Evolutionary conservation across 53 echinoderm and acorn worm species (phyloP).

Genomic region (Crossaster papposus): DNA sequence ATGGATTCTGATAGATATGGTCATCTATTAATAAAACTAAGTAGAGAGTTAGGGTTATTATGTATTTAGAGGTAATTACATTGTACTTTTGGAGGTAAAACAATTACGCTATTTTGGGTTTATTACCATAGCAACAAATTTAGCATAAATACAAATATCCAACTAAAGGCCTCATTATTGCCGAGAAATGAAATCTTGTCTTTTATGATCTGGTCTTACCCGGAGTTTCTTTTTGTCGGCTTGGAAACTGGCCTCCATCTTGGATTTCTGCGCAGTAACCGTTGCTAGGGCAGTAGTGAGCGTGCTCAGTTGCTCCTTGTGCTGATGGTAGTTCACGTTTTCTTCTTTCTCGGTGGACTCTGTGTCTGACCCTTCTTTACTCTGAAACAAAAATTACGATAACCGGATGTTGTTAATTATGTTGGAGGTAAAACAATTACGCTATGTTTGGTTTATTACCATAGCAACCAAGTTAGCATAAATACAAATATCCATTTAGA

Average conservation of each 20-base stretch:
- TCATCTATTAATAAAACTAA: too few relatives aligned
- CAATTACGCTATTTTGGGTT: too few relatives aligned
- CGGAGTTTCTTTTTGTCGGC: constrained; percentile 90
- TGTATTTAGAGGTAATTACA: too few relatives aligned
- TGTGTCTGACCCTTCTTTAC: constrained; percentile 39
- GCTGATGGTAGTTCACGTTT: constrained; percentile 57
- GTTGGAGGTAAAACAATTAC: too few relatives aligned
- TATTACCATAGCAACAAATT: neutral
- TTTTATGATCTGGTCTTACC: constrained; percentile 58
- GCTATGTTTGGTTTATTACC: neutral
- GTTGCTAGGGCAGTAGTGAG: constrained; percentile 88
- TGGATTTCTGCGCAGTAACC: constrained; percentile 91
- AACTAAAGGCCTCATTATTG: neutral
- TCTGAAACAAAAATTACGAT: neutral
- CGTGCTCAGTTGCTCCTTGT: constrained; percentile 88
- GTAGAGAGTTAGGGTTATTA: too few relatives aligned
- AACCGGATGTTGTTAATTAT: neutral
- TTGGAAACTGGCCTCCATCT: constrained; percentile 90
- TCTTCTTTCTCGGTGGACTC: constrained; percentile 48
- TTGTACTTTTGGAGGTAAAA: too few relatives aligned
- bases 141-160: neutral
- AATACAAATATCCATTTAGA: neutral
- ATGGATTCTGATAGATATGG: too few relatives aligned
- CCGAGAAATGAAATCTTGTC: neutral
- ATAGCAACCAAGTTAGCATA: neutral